Base-by-base conservation (phyloP, 2,113 vertebrate species). In the Coturnix japonica region DNA sequence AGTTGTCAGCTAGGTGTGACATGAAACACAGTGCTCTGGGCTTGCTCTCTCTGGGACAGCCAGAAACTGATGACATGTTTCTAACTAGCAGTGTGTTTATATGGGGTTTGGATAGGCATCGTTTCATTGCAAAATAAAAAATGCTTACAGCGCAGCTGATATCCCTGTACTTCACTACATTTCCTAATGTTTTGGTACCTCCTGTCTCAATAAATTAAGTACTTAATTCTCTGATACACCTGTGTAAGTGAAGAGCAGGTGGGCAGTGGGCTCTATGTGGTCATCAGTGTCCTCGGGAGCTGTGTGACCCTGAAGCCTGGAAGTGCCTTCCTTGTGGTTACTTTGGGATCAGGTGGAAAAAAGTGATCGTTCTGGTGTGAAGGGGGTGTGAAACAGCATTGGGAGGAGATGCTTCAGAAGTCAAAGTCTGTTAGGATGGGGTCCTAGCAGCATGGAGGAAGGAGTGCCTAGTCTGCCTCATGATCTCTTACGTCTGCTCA, bases 181-280 rank as follows among this genome's bases (percentile, higher is more conserved):
- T 85, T 77, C 69, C 5, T 81, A 53, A 79, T 72, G 41, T 35
- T 57, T 75, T 66, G 16, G 9, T 67, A 54, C 25, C 41, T 57
- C 70, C 7, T 39, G 3, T 56, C 79, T 70, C 53, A 47, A 16
- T 79, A 59, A 87, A 25, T 85, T 35, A 30, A 30, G 41, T 46
- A 4, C 2, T 65, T 70, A 56, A 35, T 59, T 87, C 82, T 85
- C 63, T 28, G 49, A 66, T 88, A 66, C 41, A 57, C 11, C 8
- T 49, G 15, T 7, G 0, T 69, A 49, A 91, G 7, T 41, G 30
- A 73, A 33, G 64, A 85, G 54, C 44, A 85, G 14, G n/a, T n/a
- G 76, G 54, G 49, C 28, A 25, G 2, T 56, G 44, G 39, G 8
- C 8, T 22, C 4, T 56, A 15, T 0, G 0, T 11, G 28, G 41